Percentiles rank a stretch among this genome's conserved stretches.
Conservation (phyloP, 2,113 vertebrate species). For the Australoheros scitulus region DNA sequence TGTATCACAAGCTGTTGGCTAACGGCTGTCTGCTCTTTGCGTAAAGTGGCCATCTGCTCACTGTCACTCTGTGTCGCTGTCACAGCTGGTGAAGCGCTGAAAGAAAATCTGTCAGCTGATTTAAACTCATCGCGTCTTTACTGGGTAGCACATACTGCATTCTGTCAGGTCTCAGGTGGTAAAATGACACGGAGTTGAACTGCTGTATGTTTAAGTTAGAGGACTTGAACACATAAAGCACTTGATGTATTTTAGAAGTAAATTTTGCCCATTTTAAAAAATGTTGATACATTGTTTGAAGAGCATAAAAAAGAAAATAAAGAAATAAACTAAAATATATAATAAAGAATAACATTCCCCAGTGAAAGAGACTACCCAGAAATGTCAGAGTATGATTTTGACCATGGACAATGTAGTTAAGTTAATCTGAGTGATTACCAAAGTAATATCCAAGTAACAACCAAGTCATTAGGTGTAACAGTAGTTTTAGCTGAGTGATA, state of each 20-base stretch:
- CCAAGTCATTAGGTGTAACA: too few species aligned
- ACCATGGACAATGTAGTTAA: too few species aligned
- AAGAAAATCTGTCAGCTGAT: constrained; percentile 28
- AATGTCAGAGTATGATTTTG: too few species aligned
- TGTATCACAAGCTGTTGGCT: constrained; percentile 31
- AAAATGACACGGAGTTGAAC: neutral
- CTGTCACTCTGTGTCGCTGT: constrained; percentile 53
- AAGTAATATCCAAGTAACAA: neutral
- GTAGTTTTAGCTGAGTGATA: neutral
- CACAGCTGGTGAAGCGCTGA: constrained; percentile 46
- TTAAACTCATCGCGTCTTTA: neutral
- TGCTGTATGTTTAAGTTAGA: neutral
- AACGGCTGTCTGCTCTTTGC: constrained; percentile 27
- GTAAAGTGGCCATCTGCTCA: constrained; percentile 48
- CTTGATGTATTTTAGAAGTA: neutral
- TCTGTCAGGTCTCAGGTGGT: neutral
- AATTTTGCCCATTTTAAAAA: neutral
- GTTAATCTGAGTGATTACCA: too few species aligned
- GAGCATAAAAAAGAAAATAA: too few species aligned
- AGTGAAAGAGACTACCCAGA: too few species aligned
- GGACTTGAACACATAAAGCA: neutral
- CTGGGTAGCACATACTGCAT: neutral
- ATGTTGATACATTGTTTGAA: neutral
- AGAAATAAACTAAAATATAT: too few species aligned
- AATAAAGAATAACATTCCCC: too few species aligned